phyloP scores from a whole-genome alignment of 2,888 invertebrate species.

The Callimorpha dominula region DNA sequence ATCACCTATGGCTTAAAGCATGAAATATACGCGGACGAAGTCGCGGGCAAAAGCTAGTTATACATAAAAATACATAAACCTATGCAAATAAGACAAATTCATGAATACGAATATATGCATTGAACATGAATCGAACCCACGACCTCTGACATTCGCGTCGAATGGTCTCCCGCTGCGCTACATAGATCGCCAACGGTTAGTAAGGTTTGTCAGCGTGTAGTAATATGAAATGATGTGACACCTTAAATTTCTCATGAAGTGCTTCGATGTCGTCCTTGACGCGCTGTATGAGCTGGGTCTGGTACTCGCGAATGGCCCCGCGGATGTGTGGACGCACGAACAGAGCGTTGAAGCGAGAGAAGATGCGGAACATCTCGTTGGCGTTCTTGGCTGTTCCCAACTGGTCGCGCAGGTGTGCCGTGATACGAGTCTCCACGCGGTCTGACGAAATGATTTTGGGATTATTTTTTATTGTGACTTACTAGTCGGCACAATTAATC shows the following conservation, averaged over 20 bases:
- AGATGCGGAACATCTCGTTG: conserved; percentile 99
- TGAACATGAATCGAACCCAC: no score
- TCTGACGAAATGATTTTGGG: conserved; percentile 75
- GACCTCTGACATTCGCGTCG: no score
- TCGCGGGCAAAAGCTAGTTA: no score
- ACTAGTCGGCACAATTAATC: not conserved
- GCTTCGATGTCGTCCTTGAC: conserved; percentile 99
- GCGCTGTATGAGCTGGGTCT: conserved; percentile 99
- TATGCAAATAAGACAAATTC: no score
- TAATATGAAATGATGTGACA: conserved; percentile 58
- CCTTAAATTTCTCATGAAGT: conserved; percentile 99
- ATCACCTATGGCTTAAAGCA: no score
- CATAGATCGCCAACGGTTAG: no score
- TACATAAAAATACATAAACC: no score
- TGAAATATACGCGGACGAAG: no score
- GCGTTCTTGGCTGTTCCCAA: conserved; percentile 99
- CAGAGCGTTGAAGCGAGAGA: conserved; percentile 98
- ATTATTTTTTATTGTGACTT: not conserved
- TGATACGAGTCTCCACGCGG: conserved; percentile 98
- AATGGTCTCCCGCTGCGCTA: no score
- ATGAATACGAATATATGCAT: no score
- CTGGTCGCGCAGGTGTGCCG: conserved; percentile 98
- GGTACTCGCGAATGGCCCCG: conserved; percentile 99
- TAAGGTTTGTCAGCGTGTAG: not conserved
- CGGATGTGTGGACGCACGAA: conserved; percentile 99